Evolutionary conservation across 2,797 vertebrate genomes (phyloP), one percentile per base, ranked within the genome.

Genomic region (Pipistrellus nathusii): DNA sequence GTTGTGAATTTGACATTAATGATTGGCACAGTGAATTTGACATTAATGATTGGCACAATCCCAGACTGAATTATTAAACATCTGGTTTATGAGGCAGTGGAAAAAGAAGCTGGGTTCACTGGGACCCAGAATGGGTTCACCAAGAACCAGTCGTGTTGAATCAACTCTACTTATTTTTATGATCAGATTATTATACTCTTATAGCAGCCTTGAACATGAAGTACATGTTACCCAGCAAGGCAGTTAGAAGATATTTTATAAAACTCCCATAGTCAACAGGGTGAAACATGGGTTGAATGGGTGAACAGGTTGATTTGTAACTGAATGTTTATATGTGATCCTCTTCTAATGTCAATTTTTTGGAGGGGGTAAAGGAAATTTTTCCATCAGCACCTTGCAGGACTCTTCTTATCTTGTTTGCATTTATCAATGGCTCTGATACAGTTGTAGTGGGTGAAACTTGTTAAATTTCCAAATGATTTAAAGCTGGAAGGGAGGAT

Each of bases 251-350:
- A 82, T 90, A 68, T 82, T 93, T 93, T 88, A 87, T 77, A 51
- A 27, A 81, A 38, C 13, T 69, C 10, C 3, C 21, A 3, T 44
- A n/a, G 81, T 82, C 57, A 85, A 85, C 14, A 68, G 41, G 76
- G 23, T 12, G 76, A 93, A 94, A 32, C 18, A 14, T 66, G 48
- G 62, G 10, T 66, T 91, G 48, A 27, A 69, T 90, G 55, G 84
- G 62, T 82, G 87, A 91, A 25, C 41, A 85, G 66, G 64, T 57
- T 85, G 62, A 93, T 83, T 96, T 92, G 38, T 85, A 91, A 80
- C 41, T 21, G 32, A 85, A 15, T 59, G 30, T 88, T 85, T 94
- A 41, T 55, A 57, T 78, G 27, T 82, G 55, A 68, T 91, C n/a
- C 59, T 91, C 55, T 91, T 53, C 18, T 81, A 88, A 80, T 75